Base-by-base conservation (phyloP, 2,888 invertebrate species). In the Hartigia nigra region DNA sequence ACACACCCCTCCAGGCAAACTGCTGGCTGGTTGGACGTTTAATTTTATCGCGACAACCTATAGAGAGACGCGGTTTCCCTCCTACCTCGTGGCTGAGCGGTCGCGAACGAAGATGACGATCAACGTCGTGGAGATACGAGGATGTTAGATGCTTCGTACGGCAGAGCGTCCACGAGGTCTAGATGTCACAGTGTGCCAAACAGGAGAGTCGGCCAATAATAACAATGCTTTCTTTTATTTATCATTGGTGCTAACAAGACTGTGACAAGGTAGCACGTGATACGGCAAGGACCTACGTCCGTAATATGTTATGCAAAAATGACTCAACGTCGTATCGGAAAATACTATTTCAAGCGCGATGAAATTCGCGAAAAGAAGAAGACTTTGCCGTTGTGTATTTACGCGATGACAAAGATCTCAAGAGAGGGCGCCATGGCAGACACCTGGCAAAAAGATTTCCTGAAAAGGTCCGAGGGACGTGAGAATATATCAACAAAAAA, bases 21-120 rank as follows among this genome's bases (percentile, higher is more conserved):
- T 74, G 55, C 76, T 69, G 72, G 74, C 77, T 79, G 78, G 80
- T 82, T 78, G 78, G 78, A 83, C 74, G 81, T 83, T 87, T 85
- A 85, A 87, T 85, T 88, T 85, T 82, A 85, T 84, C 85, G 75
- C 82, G 81, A 76, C 82, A 79, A 79, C 77, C 79, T 72, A 72
- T 72, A 72, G 72, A 72, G 14, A 4, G 36, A 37, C 23, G 39
- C 70, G 23, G 55, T 2, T 23, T 55, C 23, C 55, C 55, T 55
- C 55, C 55, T 55, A 55, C 55, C 23, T 55, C 9, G 23, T 23
- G 55, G 55, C 23, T 23, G 23, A 55, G 5, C 23, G 9, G 23
- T 55, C 23, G 55, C 9, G 55, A 55, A 23, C 55, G 55, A 55
- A 23, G 55, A 55, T 23, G 55, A 55, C 9, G 55, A 55, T n/a